phyloP scores from a whole-genome alignment of 1,140 invertebrate genomes.

The Pygmarrhopalites habei region DNA sequence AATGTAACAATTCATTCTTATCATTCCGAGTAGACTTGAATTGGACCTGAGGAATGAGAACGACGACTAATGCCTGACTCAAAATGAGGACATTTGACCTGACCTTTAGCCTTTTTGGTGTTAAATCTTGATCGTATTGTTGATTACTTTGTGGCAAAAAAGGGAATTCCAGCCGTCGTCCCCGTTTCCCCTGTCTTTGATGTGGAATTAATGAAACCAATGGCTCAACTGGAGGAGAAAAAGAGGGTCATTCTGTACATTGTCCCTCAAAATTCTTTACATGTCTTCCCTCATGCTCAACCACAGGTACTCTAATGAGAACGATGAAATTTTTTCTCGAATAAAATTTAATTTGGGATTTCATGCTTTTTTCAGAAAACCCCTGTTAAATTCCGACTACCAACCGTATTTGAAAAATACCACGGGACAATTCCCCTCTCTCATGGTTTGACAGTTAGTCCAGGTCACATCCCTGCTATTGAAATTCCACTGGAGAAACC shows the following conservation, averaged over 20 bases:
- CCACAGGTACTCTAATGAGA: background rate
- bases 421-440: background rate
- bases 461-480: conserved; percentile 19
- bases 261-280: conserved; percentile 18
- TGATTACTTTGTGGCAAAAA: background rate
- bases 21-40: too few species aligned
- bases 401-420: background rate
- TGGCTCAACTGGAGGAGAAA: background rate
- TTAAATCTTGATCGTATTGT: background rate
- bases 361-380: background rate
- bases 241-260: conserved; percentile 15
- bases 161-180: background rate
- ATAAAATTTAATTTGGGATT: too few species aligned
- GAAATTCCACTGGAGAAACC: conserved; percentile 22
- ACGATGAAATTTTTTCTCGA: background rate
- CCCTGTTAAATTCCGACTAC: background rate
- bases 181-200: background rate
- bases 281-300: conserved; percentile 5
- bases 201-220: background rate
- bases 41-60: too few species aligned
- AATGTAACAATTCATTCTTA: too few species aligned
- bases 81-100: background rate
- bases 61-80: background rate
- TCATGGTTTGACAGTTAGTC: background rate
- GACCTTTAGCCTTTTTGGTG: background rate